Evolutionary conservation across 2,888 invertebrate genomes (phyloP), one percentile per base, ranked within the genome.

Genomic region (Altica lythri): DNA sequence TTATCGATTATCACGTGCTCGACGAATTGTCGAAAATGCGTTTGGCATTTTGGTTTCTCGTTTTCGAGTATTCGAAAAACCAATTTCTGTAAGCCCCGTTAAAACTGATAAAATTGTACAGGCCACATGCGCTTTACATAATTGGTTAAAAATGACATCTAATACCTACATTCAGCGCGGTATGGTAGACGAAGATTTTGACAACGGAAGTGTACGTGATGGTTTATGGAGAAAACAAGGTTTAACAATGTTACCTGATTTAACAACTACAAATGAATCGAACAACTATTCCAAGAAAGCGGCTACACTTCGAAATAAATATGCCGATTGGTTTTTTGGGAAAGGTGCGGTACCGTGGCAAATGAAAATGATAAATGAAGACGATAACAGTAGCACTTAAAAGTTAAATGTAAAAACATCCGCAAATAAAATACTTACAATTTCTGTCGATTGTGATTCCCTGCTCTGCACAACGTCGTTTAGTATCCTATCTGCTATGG

Each of bases 401-500:
- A 25, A 49, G 30, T 49, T 49, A 49, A 29, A 34, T 25, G n/a
- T n/a, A n/a, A n/a, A n/a, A n/a, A n/a, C n/a, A n/a, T n/a, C n/a
- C n/a, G n/a, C n/a, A n/a, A n/a, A n/a, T n/a, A n/a, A n/a, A n/a
- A n/a, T n/a, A n/a, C n/a, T n/a, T n/a, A n/a, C 32, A 27, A 25
- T 50, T 16, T 50, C 10, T 45, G 45, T 44, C 35, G 25, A 5
- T 8, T 25, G 25, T 6, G 51, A 44, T 34, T 35, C 13, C 12
- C 44, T 51, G 18, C 10, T 51, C 6, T 18, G 10, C 14, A 12
- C 17, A 8, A 74, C 68, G 9, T 74, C 73, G 6, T 66, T 63
- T 12, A 76, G 61, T 57, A 75, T 76, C 12, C 71, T 68, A 57
- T 77, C 71, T 69, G 77, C 72, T 18, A 66, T 66, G 1, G 61